Evolutionary conservation across 2,888 invertebrate species (phyloP).

Genomic region (Drosophila gaucha): DNA sequence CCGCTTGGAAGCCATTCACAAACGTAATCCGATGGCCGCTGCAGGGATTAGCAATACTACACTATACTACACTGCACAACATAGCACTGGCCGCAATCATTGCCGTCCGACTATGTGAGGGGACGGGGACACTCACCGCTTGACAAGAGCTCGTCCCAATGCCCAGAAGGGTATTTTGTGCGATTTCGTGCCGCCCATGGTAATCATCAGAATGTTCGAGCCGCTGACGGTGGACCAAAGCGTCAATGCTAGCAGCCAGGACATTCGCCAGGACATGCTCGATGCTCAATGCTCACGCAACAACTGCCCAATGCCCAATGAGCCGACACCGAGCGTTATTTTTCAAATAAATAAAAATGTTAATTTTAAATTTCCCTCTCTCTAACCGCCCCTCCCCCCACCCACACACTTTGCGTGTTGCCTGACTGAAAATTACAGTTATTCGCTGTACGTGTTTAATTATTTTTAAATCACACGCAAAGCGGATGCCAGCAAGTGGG

Average conservation of each 20-base stretch:
- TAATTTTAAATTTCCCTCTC: constrained; percentile 72
- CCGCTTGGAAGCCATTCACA: constrained; percentile 90
- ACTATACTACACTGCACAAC: constrained; percentile 5
- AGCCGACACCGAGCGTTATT: constrained; percentile 57
- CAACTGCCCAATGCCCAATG: constrained; percentile 53
- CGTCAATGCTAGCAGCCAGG: constrained; percentile 31
- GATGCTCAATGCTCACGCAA: constrained; percentile 14
- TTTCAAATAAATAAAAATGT: constrained; percentile 79
- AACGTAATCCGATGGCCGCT: constrained; percentile 91
- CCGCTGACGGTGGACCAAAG: constrained; percentile 16
- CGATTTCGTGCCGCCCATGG: constrained; percentile 93
- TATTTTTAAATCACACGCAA: constrained; percentile 80
- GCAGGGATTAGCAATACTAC: constrained; percentile 56
- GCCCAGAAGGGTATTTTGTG: constrained; percentile 93
- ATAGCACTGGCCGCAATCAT: neutral
- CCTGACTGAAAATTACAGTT: constrained; percentile 73
- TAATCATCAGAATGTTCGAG: constrained; percentile 85
- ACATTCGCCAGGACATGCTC: constrained; percentile 32
- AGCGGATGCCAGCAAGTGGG: constrained; percentile 34
- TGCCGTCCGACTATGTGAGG: neutral
- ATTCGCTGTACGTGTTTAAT: constrained; percentile 80
- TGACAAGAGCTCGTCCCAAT: constrained; percentile 88
- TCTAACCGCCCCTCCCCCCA: neutral
- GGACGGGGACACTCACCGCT: constrained; percentile 83
- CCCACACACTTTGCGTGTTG: constrained; percentile 35